Conservation (phyloP, 2,888 invertebrate species). For the Adelphocoris suturalis region DNA sequence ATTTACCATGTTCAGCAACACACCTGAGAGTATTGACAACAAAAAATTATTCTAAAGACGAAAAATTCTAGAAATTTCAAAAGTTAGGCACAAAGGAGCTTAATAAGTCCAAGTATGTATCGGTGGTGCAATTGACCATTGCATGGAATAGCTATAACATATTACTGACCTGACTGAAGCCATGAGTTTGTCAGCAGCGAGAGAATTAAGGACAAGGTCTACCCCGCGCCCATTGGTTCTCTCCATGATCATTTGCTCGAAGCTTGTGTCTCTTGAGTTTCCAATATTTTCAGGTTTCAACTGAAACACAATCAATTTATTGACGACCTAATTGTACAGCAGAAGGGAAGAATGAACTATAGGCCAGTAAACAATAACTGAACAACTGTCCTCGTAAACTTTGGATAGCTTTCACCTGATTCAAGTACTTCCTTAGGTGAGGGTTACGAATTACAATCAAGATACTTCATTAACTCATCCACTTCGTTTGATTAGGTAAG, state of each 20-base stretch:
- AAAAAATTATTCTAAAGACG: no score
- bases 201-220: constrained; percentile 95
- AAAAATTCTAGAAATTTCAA: not conserved
- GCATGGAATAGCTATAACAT: not conserved
- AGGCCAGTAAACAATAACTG: no score
- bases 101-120: no score
- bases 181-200: constrained; percentile 96
- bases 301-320: constrained; percentile 77
- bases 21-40: constrained; percentile 79
- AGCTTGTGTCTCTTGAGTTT: constrained; percentile 94
- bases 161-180: constrained; percentile 87
- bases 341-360: no score
- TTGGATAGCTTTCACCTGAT: no score
- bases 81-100: no score
- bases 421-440: no score
- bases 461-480: no score
- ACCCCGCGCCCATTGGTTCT: constrained; percentile 95
- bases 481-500: no score
- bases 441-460: no score
- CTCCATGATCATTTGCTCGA: constrained; percentile 92
- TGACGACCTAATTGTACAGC: no score
- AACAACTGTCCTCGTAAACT: no score
- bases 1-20: constrained; percentile 94
- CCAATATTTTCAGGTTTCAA: constrained; percentile 90
- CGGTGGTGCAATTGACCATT: not conserved